Conservation (phyloP, 1,140 invertebrate genomes). For the Anagrus nilaparvatae region DNA sequence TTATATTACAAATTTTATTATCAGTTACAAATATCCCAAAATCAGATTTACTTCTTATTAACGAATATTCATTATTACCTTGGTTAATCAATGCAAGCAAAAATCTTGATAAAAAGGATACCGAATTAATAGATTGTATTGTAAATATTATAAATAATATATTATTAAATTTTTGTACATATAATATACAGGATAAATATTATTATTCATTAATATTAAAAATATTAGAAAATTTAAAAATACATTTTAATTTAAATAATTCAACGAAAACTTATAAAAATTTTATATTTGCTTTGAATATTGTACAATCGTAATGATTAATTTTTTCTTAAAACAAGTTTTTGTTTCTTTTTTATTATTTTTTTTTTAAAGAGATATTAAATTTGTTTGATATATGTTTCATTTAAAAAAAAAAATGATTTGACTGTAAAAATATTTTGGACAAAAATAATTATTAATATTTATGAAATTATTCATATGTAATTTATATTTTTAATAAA, state of each 20-base stretch:
- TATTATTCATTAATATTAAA: constrained; percentile 17
- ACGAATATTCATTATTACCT: constrained; percentile 50
- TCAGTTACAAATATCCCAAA: constrained; percentile 48
- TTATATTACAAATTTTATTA: constrained; percentile 51
- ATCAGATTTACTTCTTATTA: constrained; percentile 48
- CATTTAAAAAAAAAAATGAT: too few species aligned
- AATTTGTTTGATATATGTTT: too few species aligned
- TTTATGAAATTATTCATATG: too few species aligned
- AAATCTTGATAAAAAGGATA: constrained; percentile 14
- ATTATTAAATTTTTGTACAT: constrained; percentile 15
- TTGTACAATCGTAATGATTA: too few species aligned
- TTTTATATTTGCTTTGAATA: neutral
- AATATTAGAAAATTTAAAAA: constrained; percentile 12
- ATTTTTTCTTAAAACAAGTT: too few species aligned
- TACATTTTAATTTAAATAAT: constrained; percentile 11
- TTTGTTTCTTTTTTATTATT: too few species aligned
- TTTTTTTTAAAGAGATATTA: too few species aligned
- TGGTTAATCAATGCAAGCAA: constrained; percentile 40
- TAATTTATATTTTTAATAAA: too few species aligned
- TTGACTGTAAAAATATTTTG: too few species aligned
- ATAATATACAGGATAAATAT: constrained; percentile 11
- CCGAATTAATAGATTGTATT: constrained; percentile 15
- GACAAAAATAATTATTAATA: too few species aligned
- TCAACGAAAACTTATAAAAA: constrained; percentile 6
- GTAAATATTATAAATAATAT: constrained; percentile 24